A percentile compares a stretch with the other conserved stretches of the same genome.
phyloP scores from a whole-genome alignment of 2,888 invertebrate genomes.

The Noctua janthina region DNA sequence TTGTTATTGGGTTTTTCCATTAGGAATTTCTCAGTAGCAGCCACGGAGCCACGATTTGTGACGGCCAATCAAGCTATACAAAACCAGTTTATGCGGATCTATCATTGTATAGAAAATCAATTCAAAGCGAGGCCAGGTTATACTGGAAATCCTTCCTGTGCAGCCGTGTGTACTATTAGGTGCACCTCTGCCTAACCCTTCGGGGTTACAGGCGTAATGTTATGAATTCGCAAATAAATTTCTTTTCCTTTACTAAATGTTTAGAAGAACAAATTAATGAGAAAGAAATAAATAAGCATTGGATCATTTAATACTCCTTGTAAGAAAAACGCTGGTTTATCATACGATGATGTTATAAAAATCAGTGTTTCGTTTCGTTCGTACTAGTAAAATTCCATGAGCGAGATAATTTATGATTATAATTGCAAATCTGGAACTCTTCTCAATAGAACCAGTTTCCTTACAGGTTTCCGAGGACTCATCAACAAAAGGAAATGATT shows the following conservation, averaged over 20 bases:
- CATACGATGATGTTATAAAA: not conserved
- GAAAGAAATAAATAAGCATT: not conserved
- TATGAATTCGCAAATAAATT: not conserved
- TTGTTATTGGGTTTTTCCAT: no score
- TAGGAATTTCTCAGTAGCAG: no score
- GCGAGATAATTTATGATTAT: not conserved
- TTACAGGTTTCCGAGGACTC: slow-evolving; percentile 6
- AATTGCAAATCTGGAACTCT: slow-evolving; percentile 4
- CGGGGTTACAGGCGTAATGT: no score
- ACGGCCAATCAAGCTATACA: no score
- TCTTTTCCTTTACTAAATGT: not conserved
- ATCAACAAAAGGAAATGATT: slow-evolving; percentile 45
- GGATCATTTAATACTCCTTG: not conserved
- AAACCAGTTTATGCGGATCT: no score
- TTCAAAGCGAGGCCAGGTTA: no score
- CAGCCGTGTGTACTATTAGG: no score
- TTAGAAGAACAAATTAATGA: no score
- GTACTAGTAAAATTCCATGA: not conserved
- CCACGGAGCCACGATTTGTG: no score
- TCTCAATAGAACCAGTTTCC: slow-evolving; percentile 5
- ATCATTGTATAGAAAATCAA: no score
- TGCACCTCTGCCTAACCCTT: no score
- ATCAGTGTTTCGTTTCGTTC: not conserved
- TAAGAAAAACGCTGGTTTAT: not conserved
- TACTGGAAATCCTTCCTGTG: no score